Conservation (phyloP, 2,888 invertebrate species). For the Pantelozetes paolii region DNA sequence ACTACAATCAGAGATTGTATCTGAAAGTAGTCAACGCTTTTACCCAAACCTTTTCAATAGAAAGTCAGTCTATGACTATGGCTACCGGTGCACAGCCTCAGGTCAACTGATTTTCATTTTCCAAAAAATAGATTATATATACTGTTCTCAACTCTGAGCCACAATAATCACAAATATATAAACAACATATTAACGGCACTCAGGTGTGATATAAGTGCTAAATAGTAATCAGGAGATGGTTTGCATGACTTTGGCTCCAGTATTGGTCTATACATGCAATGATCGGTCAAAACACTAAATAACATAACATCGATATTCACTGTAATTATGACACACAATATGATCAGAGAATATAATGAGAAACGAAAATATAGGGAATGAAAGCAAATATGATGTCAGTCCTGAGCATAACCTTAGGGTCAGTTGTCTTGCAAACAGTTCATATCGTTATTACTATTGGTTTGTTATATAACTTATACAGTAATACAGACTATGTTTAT, state of each 20-base stretch:
- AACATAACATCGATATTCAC: not conserved
- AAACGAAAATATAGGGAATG: not conserved
- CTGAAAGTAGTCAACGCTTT: constrained; percentile 1
- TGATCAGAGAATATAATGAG: not conserved
- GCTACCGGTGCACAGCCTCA: not conserved
- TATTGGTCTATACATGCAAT: not conserved
- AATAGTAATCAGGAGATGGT: not conserved
- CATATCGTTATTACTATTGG: constrained; percentile 16
- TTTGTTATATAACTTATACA: constrained; percentile 1
- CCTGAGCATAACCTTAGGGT: constrained; percentile 11
- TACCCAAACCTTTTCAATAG: not conserved
- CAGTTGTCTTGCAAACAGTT: constrained; percentile 9
- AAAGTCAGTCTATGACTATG: not conserved
- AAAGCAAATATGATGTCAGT: not conserved
- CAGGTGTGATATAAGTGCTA: not conserved
- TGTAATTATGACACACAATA: constrained; percentile 26
- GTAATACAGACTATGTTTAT: not conserved
- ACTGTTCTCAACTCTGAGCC: not conserved
- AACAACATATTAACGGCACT: not conserved
- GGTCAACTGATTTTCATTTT: constrained; percentile 31
- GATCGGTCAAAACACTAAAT: not conserved
- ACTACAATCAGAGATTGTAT: constrained; percentile 8
- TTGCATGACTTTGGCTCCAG: not conserved
- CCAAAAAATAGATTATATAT: not conserved
- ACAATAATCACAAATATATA: constrained; percentile 17